phyloP scores from a whole-genome alignment of 2,797 vertebrate genomes.

The Hoplostethus mediterraneus region DNA sequence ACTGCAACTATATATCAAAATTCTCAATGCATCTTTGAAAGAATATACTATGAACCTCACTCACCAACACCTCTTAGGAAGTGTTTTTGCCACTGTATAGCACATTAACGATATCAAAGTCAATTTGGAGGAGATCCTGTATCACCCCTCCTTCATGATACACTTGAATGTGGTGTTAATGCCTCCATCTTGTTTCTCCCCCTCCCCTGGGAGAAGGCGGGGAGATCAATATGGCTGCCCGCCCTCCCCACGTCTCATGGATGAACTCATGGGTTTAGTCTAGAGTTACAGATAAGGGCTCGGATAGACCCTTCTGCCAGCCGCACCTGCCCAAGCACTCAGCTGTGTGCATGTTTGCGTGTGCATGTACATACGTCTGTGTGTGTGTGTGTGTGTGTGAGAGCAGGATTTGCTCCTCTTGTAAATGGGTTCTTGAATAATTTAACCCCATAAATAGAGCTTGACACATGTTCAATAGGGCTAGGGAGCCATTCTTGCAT shows the following conservation, averaged over 20 bases:
- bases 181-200: constrained; percentile 76
- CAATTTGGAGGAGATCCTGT: constrained; percentile 74
- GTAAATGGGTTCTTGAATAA: constrained; percentile 81
- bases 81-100: constrained; percentile 44
- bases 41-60: background rate
- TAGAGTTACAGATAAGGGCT: constrained; percentile 82
- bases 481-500: constrained; percentile 54
- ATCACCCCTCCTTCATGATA: constrained; percentile 65
- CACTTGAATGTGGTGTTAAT: constrained; percentile 79
- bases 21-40: constrained; percentile 3
- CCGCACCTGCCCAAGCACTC: constrained; percentile 68
- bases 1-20: background rate
- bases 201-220: constrained; percentile 70
- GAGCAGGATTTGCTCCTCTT: constrained; percentile 38
- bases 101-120: constrained; percentile 66
- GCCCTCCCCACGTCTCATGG: constrained; percentile 64
- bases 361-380: background rate
- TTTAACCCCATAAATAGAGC: constrained; percentile 79
- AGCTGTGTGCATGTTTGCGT: constrained; percentile 30
- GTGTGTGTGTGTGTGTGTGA: constrained; percentile 18
- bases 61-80: constrained; percentile 52
- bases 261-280: constrained; percentile 76
- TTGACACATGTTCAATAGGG: constrained; percentile 70
- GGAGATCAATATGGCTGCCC: constrained; percentile 79
- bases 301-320: constrained; percentile 47